These are phyloP conservation scores for Etia nguti DNA, from an alignment of 2,113 vertebrate species.

Conservation along the genomic window DNA sequence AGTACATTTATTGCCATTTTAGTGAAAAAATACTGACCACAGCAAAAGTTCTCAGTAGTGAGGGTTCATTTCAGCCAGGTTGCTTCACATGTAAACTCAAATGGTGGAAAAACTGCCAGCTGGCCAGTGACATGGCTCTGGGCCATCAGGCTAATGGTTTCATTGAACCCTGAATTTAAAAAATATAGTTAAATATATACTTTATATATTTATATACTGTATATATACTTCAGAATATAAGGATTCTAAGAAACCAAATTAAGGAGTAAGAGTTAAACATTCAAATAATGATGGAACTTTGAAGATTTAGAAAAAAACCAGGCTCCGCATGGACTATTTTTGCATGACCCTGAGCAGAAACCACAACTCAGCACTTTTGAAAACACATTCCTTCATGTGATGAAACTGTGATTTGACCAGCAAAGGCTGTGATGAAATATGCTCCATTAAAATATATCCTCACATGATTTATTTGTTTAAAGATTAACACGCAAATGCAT, in stretches of 20 bases:
- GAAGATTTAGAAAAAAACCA: background rate
- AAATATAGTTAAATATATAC: background rate
- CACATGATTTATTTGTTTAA: background rate
- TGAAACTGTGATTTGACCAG: background rate
- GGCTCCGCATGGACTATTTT: background rate
- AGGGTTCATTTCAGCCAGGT: background rate
- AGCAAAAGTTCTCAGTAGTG: background rate
- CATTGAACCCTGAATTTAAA: background rate
- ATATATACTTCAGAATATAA: background rate
- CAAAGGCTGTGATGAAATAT: background rate
- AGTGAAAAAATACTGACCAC: background rate
- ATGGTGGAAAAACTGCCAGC: background rate
- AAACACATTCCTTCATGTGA: conserved; percentile 13
- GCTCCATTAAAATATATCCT: background rate
- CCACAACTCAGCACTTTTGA: background rate
- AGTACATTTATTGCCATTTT: background rate
- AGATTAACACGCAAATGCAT: background rate
- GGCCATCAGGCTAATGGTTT: background rate
- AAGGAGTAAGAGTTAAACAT: background rate
- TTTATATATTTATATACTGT: too few species aligned
- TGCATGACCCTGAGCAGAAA: background rate
- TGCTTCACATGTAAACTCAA: background rate
- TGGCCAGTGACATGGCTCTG: background rate
- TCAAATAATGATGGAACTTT: background rate
- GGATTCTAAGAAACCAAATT: background rate